Percentiles rank a stretch among this genome's conserved stretches.
Conservation (phyloP, 2,888 invertebrate species). For the Philonicus albiceps region DNA sequence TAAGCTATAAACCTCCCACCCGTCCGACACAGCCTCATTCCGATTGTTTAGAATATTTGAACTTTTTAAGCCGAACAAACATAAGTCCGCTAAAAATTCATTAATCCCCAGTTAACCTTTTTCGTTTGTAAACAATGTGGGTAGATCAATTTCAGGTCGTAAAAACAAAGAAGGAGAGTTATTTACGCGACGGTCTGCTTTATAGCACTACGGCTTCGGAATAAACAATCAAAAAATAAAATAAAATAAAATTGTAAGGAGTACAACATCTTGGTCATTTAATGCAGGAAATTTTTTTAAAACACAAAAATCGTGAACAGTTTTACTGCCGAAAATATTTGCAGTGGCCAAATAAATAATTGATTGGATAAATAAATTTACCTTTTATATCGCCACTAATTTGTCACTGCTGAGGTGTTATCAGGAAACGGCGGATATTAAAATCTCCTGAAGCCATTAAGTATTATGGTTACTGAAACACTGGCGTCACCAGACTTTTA, state of each 20-base stretch:
- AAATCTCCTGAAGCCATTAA: not conserved
- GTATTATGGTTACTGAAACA: not conserved
- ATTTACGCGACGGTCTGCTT: not conserved
- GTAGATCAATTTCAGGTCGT: not conserved
- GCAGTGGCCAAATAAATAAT: not conserved
- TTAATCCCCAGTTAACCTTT: not conserved
- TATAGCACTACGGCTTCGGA: not conserved
- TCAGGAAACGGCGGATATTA: not conserved
- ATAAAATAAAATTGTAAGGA: not conserved
- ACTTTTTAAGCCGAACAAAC: not conserved
- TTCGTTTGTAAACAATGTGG: conserved; percentile 6
- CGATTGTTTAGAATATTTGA: not conserved
- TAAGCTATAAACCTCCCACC: not conserved
- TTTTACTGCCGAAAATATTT: not conserved
- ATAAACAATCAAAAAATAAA: not conserved
- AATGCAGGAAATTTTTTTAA: not conserved
- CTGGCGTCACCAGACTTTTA: not conserved
- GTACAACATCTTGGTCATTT: not conserved
- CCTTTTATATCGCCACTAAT: not conserved
- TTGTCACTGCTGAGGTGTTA: not conserved
- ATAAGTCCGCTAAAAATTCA: not conserved
- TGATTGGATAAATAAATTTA: not conserved
- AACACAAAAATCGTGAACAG: not conserved
- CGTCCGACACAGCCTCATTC: not conserved
- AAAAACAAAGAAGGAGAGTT: not conserved